Evolutionary conservation across 2,113 vertebrate species (phyloP).

Genomic region (Alligator mississippiensis): DNA sequence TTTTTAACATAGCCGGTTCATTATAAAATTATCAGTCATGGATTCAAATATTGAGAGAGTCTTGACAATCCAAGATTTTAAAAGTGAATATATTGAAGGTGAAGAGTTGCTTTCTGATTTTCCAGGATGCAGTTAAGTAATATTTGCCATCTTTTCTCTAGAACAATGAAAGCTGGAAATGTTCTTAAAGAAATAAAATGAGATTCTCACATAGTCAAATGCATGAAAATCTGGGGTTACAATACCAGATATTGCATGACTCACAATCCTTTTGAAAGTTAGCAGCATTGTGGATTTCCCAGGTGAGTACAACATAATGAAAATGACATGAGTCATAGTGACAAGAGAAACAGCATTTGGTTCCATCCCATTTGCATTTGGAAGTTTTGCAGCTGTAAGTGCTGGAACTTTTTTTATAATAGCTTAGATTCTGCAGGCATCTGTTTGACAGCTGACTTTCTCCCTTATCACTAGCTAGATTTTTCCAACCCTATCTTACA

Average conservation of each 20-base stretch:
- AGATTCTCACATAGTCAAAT: background rate
- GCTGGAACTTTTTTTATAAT: background rate
- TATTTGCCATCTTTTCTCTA: background rate
- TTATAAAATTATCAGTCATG: background rate
- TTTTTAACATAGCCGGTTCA: background rate
- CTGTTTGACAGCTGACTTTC: fast-evolving
- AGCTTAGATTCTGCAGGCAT: background rate
- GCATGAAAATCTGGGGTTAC: background rate
- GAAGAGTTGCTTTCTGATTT: background rate
- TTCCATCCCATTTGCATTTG: background rate
- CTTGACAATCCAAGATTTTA: background rate
- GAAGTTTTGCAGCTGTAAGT: background rate
- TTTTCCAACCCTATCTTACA: background rate
- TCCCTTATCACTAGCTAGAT: background rate
- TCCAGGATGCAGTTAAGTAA: fast-evolving
- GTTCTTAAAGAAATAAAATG: slow-evolving; percentile 4
- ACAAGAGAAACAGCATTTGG: background rate
- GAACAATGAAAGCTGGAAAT: background rate
- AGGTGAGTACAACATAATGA: background rate
- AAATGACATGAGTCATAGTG: fast-evolving
- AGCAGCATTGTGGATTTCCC: background rate
- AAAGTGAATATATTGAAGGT: background rate
- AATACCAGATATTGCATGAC: background rate
- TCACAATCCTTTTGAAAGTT: background rate
- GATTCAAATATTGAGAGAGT: background rate